These are phyloP conservation scores for Cephalopachus bancanus DNA, from an alignment of 2,797 vertebrate genomes.

Conservation along the genomic window DNA sequence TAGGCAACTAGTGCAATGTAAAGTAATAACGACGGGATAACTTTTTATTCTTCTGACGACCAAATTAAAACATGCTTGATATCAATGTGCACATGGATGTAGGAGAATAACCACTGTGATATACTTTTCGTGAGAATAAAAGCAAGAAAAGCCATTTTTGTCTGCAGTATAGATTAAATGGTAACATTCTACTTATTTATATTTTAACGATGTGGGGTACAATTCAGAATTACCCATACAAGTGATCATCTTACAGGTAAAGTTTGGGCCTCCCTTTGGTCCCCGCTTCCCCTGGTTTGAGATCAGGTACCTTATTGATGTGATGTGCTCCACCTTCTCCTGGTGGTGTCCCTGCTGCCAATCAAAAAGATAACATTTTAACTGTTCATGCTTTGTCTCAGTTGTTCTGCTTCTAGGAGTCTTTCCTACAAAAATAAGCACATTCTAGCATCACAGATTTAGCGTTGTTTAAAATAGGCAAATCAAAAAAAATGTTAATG, in stretches of 20 bases:
- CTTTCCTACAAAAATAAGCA: slow-evolving; percentile 8
- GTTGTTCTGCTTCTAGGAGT: background rate
- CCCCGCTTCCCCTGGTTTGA: no score
- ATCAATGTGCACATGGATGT: background rate
- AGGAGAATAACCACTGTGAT: background rate
- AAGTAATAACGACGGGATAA: background rate
- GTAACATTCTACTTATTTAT: background rate
- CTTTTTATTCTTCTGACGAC: background rate
- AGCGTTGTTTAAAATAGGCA: slow-evolving; percentile 31
- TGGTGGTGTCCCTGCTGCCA: no score
- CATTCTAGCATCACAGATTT: background rate
- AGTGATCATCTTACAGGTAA: no score
- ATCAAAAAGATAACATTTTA: background rate
- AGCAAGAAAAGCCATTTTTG: background rate
- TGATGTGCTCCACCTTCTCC: no score
- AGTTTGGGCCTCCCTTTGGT: no score
- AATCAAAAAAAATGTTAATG: slow-evolving; percentile 11
- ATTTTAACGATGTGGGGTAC: no score
- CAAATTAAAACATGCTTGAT: slow-evolving; percentile 35
- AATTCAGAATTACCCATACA: no score
- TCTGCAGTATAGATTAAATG: background rate
- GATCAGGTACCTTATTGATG: no score
- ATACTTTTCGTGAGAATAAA: background rate
- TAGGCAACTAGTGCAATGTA: background rate
- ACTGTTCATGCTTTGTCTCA: background rate